These are phyloP conservation scores for Mizuhopecten yessoensis DNA, from an alignment of 1,140 invertebrate genomes.

Conservation along the genomic window DNA sequence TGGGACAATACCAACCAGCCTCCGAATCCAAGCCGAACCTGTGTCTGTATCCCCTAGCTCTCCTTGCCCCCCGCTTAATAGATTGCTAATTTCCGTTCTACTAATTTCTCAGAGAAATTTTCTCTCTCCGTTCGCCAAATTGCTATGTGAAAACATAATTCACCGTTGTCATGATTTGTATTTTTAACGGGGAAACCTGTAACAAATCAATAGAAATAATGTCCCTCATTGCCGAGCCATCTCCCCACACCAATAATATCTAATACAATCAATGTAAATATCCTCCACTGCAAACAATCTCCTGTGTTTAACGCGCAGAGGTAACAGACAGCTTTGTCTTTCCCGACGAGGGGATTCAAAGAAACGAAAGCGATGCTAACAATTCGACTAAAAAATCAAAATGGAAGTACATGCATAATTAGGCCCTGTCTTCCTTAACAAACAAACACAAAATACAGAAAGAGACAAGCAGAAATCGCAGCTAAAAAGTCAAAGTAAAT, in stretches of 20 bases:
- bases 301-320: background rate
- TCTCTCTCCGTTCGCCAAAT: background rate
- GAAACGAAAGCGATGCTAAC: background rate
- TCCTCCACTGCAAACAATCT: background rate
- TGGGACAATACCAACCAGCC: background rate
- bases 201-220: constrained; percentile 13
- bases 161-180: constrained; percentile 8
- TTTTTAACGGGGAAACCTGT: constrained; percentile 33
- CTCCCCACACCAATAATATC: constrained; percentile 16
- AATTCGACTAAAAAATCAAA: background rate
- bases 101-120: background rate
- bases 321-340: constrained; percentile 9
- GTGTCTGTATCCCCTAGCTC: constrained; percentile 12
- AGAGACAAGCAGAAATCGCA: background rate
- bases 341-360: background rate
- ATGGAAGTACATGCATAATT: background rate
- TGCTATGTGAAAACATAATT: constrained; percentile 35
- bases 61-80: background rate
- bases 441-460: background rate
- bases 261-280: background rate
- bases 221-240: background rate
- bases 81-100: constrained; percentile 28
- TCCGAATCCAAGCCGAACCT: background rate
- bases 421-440: background rate
- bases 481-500: background rate